A percentile compares a stretch with the other conserved stretches of the same genome.
phyloP scores from a whole-genome alignment of 2,797 vertebrate species.

The Falco cherrug region DNA sequence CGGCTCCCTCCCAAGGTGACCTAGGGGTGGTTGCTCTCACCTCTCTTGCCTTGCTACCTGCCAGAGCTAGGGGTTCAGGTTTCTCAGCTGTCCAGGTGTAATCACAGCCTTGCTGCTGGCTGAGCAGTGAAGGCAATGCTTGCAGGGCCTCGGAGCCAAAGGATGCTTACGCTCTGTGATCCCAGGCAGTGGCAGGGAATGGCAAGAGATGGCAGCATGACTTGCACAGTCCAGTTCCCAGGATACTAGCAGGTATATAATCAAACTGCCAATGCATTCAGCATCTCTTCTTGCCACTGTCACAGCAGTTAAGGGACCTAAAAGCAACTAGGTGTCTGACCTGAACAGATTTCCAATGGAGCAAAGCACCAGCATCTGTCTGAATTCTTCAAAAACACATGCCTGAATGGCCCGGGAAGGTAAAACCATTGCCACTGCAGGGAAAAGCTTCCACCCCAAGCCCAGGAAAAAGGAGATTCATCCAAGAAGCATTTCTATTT shows the following conservation, averaged over 20 bases:
- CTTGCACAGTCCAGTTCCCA: neutral
- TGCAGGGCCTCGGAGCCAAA: neutral
- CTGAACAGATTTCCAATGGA: neutral
- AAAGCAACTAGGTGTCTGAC: neutral
- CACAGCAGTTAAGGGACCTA: neutral
- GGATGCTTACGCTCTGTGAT: neutral
- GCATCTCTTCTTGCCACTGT: neutral
- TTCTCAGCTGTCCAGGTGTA: fast-evolving
- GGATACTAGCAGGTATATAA: neutral
- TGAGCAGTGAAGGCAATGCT: fast-evolving
- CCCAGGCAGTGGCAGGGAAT: neutral
- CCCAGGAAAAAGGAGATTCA: neutral
- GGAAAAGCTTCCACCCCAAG: neutral
- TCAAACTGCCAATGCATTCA: neutral
- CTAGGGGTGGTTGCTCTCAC: neutral
- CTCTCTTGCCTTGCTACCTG: neutral
- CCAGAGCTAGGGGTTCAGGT: neutral
- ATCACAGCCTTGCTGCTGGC: neutral
- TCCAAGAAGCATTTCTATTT: neutral
- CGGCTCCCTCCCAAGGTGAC: neutral
- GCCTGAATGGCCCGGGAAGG: neutral
- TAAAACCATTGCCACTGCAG: neutral
- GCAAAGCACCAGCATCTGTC: neutral
- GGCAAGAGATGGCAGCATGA: neutral
- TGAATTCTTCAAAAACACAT: neutral